Evolutionary conservation across 2,113 vertebrate genomes (phyloP).

Genomic region (Podilymbus podiceps): DNA sequence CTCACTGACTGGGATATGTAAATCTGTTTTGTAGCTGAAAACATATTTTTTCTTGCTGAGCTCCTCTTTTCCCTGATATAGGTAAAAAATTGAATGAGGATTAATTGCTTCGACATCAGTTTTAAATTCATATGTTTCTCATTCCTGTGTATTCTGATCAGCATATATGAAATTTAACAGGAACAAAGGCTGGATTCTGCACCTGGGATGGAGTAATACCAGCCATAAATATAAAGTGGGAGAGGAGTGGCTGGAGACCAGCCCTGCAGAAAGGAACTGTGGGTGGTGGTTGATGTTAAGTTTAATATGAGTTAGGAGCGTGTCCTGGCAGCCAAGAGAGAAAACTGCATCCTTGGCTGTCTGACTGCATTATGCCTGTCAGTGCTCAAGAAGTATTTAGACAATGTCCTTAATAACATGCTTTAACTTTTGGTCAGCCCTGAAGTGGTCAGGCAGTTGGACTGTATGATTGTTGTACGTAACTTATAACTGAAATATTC

Average conservation of each 20-base stretch:
- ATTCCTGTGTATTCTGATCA: accelerated
- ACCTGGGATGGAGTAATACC: not conserved
- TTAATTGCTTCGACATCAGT: not conserved
- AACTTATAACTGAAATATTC: not conserved
- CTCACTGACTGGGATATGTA: not conserved
- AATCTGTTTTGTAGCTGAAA: not conserved
- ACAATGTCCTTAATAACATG: not conserved
- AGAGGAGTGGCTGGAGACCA: not conserved
- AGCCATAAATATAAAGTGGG: not conserved
- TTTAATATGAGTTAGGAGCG: not conserved
- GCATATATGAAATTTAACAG: not conserved
- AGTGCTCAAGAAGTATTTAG: not conserved
- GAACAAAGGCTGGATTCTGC: not conserved
- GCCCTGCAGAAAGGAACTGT: not conserved
- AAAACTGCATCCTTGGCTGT: not conserved
- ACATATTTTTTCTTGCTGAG: not conserved
- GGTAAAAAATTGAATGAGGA: not conserved
- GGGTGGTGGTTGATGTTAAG: not conserved
- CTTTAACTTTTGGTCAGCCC: not conserved
- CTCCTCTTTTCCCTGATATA: not conserved
- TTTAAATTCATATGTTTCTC: not conserved
- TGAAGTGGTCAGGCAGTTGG: not conserved
- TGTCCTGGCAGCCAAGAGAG: not conserved
- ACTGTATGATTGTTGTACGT: accelerated
- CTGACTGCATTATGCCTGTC: not conserved